These are phyloP conservation scores for Lerema accius DNA, from an alignment of 1,140 invertebrate species.

Conservation along the genomic window DNA sequence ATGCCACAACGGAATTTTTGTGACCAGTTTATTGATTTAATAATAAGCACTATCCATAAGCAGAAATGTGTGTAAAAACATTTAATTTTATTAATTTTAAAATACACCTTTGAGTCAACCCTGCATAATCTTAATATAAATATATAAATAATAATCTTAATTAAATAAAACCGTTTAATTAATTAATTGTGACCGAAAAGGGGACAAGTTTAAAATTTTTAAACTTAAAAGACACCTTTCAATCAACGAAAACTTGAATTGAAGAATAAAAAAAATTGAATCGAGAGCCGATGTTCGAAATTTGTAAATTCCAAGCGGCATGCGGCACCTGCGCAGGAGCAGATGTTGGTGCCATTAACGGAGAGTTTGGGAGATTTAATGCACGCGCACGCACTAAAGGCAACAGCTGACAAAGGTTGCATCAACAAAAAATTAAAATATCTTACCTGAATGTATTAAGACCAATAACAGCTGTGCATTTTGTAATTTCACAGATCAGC, in stretches of 20 bases:
- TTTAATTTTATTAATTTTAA: too few species aligned
- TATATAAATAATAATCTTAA: too few species aligned
- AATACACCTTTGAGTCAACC: background rate
- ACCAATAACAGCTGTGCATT: conserved; percentile 35
- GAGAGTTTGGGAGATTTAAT: conserved; percentile 64
- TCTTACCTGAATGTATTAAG: conserved; percentile 50
- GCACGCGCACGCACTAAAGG: conserved; percentile 46
- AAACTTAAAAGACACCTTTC: too few species aligned
- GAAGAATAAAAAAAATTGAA: conserved; percentile 17
- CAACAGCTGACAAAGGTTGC: conserved; percentile 60
- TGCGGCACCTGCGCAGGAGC: conserved; percentile 60
- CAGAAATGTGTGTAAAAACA: too few species aligned
- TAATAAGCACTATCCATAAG: too few species aligned
- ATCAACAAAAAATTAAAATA: conserved; percentile 48
- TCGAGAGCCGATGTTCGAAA: conserved; percentile 37
- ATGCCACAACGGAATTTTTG: background rate
- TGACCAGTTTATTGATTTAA: background rate
- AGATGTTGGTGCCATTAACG: conserved; percentile 59
- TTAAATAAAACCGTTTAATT: too few species aligned
- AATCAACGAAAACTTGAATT: conserved; percentile 1
- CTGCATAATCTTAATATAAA: too few species aligned
- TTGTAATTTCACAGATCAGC: conserved; percentile 53
- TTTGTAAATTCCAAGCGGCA: conserved; percentile 62
- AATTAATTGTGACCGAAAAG: too few species aligned
- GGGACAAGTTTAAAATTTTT: too few species aligned